A percentile compares a stretch with the other conserved stretches of the same genome.
These are phyloP conservation scores for Eutolmus rufibarbis DNA, from an alignment of 2,888 invertebrate genomes.

Conservation along the genomic window DNA sequence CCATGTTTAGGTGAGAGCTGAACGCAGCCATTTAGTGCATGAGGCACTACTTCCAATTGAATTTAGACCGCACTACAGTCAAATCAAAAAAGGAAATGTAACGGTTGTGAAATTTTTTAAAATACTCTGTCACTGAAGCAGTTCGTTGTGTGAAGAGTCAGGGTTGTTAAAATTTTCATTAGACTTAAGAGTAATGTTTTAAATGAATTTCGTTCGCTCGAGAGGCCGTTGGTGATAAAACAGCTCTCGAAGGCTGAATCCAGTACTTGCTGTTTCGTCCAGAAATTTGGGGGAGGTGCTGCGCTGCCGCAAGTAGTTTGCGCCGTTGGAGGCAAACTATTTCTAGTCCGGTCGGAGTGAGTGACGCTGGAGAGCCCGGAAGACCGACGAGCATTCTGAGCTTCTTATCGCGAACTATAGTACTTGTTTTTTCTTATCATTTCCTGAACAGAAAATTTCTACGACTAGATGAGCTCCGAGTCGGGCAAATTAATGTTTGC, in stretches of 20 bases:
- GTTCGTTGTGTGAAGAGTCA: neutral
- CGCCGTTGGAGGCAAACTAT: neutral
- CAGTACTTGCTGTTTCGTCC: neutral
- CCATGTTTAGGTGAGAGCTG: neutral
- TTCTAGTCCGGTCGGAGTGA: neutral
- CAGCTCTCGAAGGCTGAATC: neutral
- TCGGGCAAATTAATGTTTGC: neutral
- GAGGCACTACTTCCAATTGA: neutral
- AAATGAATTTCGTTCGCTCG: neutral
- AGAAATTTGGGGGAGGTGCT: neutral
- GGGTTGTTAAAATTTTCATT: neutral
- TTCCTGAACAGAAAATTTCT: neutral
- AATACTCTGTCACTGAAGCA: neutral
- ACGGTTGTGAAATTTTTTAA: neutral
- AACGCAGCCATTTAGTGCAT: neutral
- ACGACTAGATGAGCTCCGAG: neutral
- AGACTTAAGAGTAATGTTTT: neutral
- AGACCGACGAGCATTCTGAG: neutral
- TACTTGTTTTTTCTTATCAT: constrained; percentile 15
- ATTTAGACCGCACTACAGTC: neutral
- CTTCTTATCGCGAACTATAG: constrained; percentile 14
- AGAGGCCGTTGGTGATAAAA: neutral
- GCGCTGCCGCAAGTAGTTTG: neutral
- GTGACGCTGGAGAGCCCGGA: neutral
- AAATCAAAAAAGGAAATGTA: neutral